Conservation (phyloP, 2,888 invertebrate genomes). For the Hypena proboscidalis region DNA sequence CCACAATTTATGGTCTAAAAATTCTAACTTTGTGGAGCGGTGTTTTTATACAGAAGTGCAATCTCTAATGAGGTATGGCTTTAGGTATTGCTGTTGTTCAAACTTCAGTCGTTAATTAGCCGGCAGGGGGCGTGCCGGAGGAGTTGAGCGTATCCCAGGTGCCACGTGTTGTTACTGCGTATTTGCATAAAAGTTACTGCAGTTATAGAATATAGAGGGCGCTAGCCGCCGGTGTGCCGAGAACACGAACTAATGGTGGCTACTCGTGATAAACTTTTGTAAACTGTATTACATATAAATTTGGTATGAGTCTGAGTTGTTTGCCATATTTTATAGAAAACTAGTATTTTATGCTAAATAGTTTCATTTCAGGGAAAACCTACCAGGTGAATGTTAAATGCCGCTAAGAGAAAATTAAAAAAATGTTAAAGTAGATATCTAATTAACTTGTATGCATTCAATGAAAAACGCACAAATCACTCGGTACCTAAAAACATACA, state of each 20-base stretch:
- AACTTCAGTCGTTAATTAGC: conserved; percentile 74
- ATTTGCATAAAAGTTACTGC: conserved; percentile 70
- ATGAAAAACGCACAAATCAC: too few relatives aligned
- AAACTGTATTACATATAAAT: not conserved
- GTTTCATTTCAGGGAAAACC: too few relatives aligned
- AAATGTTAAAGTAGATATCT: too few relatives aligned
- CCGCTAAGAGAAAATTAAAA: too few relatives aligned
- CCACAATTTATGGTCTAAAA: conserved; percentile 14
- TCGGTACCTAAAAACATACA: too few relatives aligned
- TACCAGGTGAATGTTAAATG: too few relatives aligned
- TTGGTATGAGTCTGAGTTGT: too few relatives aligned
- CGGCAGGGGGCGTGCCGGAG: conserved; percentile 48
- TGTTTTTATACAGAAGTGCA: conserved; percentile 42
- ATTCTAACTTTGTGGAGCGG: conserved; percentile 27
- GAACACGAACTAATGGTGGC: conserved; percentile 47
- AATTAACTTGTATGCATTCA: too few relatives aligned
- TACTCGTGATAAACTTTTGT: conserved; percentile 11
- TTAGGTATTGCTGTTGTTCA: conserved; percentile 55
- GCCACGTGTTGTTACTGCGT: conserved; percentile 58
- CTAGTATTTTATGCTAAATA: too few relatives aligned
- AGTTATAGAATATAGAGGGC: conserved; percentile 51
- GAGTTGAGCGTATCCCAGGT: conserved; percentile 64
- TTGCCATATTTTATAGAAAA: too few relatives aligned
- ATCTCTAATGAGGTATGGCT: conserved; percentile 60
- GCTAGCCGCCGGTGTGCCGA: conserved; percentile 38